Percentiles rank a stretch among this genome's conserved stretches.
These are phyloP conservation scores for Heliconius erato DNA, from an alignment of 2,888 invertebrate species.

Conservation along the genomic window DNA sequence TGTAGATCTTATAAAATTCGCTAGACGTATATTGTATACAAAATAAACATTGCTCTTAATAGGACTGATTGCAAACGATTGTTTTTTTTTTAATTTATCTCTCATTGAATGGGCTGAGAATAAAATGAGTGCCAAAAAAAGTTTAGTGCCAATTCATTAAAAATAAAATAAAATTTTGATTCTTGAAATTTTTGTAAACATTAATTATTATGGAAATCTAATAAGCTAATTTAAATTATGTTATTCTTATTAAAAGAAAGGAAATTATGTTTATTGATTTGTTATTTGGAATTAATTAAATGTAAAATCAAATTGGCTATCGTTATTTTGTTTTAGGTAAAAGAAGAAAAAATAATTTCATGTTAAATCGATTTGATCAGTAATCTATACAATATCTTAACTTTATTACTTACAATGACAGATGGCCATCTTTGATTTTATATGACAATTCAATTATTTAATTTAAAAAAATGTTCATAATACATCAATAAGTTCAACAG, in stretches of 20 bases:
- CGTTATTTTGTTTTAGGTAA: neutral
- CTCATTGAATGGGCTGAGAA: neutral
- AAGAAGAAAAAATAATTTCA: neutral
- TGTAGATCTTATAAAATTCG: neutral
- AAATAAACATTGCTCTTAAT: neutral
- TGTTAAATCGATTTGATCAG: neutral
- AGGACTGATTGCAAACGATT: neutral
- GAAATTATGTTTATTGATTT: neutral
- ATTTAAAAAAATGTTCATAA: too few species aligned
- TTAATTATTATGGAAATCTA: neutral
- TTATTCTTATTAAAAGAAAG: neutral
- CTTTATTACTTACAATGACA: neutral
- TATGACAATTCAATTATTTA: too few species aligned
- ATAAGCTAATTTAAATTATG: neutral
- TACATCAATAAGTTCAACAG: too few species aligned
- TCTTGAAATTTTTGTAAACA: neutral
- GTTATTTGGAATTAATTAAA: neutral
- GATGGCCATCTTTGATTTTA: slow-evolving; percentile 5
- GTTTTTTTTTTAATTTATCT: neutral
- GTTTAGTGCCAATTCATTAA: slow-evolving; percentile 14
- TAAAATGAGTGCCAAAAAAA: slow-evolving; percentile 1
- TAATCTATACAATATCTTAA: neutral
- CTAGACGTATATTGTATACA: neutral
- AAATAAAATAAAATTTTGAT: neutral
- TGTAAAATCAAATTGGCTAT: neutral